phyloP scores from a whole-genome alignment of 2,888 invertebrate genomes.

The Acleris literana region DNA sequence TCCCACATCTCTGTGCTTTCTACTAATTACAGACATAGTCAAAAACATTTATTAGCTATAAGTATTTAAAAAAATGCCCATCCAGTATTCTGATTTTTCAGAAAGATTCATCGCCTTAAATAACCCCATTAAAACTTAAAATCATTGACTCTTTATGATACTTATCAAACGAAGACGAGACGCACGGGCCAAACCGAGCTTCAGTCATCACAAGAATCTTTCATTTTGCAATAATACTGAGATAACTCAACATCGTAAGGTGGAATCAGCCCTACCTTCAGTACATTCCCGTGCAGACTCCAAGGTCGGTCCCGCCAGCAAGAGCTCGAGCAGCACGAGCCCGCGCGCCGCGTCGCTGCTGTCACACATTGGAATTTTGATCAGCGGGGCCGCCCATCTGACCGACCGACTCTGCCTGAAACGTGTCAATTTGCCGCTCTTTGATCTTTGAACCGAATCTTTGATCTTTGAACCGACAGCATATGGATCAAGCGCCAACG shows the following conservation, averaged over 20 bases:
- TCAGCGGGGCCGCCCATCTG: constrained; percentile 63
- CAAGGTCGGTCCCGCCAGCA: constrained; percentile 56
- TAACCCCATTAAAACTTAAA: no score
- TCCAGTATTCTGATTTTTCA: no score
- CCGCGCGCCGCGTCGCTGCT: constrained; percentile 54
- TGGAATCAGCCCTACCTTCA: constrained; percentile 54
- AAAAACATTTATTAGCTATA: background rate
- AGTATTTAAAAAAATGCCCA: no score
- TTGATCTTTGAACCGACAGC: background rate
- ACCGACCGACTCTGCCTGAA: constrained; percentile 71
- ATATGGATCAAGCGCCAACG: background rate
- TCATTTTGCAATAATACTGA: no score
- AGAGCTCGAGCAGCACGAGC: constrained; percentile 60
- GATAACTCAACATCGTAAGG: no score
- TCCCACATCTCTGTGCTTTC: constrained; percentile 68
- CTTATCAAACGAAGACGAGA: no score
- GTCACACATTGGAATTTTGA: constrained; percentile 54
- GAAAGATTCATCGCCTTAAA: no score
- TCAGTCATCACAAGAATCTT: no score
- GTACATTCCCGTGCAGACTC: constrained; percentile 67
- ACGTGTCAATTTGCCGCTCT: background rate
- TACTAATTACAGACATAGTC: constrained; percentile 26
- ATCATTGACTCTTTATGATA: no score
- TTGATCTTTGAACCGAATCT: background rate
- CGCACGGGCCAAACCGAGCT: no score